Conservation (phyloP, 37 sponge, comb jelly and placozoan genomes). For the Aplysina aerophoba region DNA sequence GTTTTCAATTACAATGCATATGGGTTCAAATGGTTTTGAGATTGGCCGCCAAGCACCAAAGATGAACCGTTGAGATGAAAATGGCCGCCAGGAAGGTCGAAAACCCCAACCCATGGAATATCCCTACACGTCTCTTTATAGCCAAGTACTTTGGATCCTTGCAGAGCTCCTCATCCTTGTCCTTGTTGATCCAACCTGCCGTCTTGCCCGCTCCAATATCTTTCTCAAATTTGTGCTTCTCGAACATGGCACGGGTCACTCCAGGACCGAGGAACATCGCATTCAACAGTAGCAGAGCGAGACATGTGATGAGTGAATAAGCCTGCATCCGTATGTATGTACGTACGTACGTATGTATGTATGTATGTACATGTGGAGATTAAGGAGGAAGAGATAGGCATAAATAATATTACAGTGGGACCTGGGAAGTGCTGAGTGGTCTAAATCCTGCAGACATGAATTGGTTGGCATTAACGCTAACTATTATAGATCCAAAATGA, state of each 20-base stretch:
- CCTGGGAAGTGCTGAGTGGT: too few relatives aligned
- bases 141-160: conserved; percentile 52
- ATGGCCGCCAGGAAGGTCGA: conserved; percentile 49
- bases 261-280: conserved; percentile 52
- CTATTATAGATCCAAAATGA: too few relatives aligned
- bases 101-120: conserved; percentile 35
- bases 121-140: conserved; percentile 47
- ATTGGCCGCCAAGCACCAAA: conserved; percentile 61
- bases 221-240: conserved; percentile 62
- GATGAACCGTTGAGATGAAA: conserved; percentile 38
- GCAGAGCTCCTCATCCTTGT: conserved; percentile 39
- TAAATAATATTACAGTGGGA: too few relatives aligned
- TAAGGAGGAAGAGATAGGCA: too few relatives aligned
- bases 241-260: conserved; percentile 32
- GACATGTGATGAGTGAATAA: not conserved
- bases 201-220: conserved; percentile 56
- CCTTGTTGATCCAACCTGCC: conserved; percentile 62
- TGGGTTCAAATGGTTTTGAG: conserved; percentile 46
- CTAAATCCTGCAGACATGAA: too few relatives aligned
- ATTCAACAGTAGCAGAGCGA: conserved; percentile 3
- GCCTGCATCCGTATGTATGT: not conserved
- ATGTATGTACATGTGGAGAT: not conserved
- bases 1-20: too few relatives aligned
- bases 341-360: too few relatives aligned
- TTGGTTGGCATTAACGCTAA: too few relatives aligned